Percentiles rank a stretch among this genome's conserved stretches.
These are phyloP conservation scores for Galerucella pusilla DNA, from an alignment of 2,888 invertebrate species.

Conservation along the genomic window DNA sequence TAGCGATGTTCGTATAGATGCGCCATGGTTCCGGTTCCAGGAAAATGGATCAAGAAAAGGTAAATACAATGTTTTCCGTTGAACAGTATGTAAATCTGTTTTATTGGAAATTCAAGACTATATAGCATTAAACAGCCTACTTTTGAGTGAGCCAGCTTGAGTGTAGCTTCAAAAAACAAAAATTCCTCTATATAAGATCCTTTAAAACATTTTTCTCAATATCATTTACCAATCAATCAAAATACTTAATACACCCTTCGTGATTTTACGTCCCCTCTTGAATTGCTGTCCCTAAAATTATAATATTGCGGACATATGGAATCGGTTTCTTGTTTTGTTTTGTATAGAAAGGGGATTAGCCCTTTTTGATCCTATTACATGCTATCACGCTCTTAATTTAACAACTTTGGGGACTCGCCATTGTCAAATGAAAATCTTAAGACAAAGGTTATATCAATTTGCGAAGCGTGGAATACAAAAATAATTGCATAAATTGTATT, in stretches of 20 bases:
- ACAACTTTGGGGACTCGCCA: constrained; percentile 29
- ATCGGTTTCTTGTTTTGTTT: constrained; percentile 37
- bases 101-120: too few species aligned
- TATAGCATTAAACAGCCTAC: too few species aligned
- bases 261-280: constrained; percentile 23
- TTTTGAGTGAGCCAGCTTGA: background rate
- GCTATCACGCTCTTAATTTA: constrained; percentile 50
- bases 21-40: too few species aligned
- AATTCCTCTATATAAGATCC: background rate
- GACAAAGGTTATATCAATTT: constrained; percentile 1
- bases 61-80: too few species aligned
- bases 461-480: background rate
- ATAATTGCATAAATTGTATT: too few species aligned
- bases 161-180: background rate
- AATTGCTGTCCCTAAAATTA: constrained; percentile 22
- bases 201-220: background rate
- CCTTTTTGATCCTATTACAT: constrained; percentile 50
- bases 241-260: constrained; percentile 3
- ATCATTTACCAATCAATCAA: constrained; percentile 5
- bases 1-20: too few species aligned
- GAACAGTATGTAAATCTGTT: too few species aligned
- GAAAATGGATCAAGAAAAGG: too few species aligned
- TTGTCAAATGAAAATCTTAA: constrained; percentile 39
- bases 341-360: constrained; percentile 38
- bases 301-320: constrained; percentile 42